Conservation (phyloP, 2,888 invertebrate genomes). For the Cylloceria caligata region DNA sequence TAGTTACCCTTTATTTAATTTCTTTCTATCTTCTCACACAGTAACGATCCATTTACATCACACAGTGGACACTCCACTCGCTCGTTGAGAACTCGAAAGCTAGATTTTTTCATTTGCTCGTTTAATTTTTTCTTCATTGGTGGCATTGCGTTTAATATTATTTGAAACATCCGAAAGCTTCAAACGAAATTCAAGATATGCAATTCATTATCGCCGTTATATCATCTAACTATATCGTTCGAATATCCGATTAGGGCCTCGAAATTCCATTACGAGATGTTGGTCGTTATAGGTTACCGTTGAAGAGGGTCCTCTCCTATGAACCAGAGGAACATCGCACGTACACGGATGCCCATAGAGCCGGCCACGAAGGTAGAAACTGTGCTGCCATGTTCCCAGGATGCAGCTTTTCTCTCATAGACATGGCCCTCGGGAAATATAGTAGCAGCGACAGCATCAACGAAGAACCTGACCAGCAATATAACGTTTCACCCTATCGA, state of each 20-base stretch:
- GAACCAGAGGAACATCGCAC: conserved; percentile 89
- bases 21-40: too few species aligned
- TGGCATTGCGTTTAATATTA: not conserved
- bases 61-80: too few species aligned
- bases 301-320: conserved; percentile 86
- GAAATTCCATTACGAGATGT: conserved; percentile 35
- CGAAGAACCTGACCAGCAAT: conserved; percentile 14
- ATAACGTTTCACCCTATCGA: conserved; percentile 56
- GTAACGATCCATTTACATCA: too few species aligned
- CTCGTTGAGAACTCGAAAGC: too few species aligned
- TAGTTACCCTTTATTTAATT: too few species aligned
- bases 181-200: not conserved
- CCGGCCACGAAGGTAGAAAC: conserved; percentile 84
- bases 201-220: too few species aligned
- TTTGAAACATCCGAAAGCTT: not conserved
- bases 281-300: conserved; percentile 87
- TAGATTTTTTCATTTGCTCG: not conserved
- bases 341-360: conserved; percentile 89
- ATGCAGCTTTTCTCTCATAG: conserved; percentile 90
- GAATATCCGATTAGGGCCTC: conserved; percentile 17
- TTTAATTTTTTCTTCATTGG: too few species aligned
- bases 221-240: not conserved
- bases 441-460: conserved; percentile 63
- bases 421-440: conserved; percentile 88
- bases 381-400: conserved; percentile 87